Evolutionary conservation across 1,140 invertebrate species (phyloP), one percentile per base, ranked within the genome.

Genomic region (Pseudomyrmex flavicornis): DNA sequence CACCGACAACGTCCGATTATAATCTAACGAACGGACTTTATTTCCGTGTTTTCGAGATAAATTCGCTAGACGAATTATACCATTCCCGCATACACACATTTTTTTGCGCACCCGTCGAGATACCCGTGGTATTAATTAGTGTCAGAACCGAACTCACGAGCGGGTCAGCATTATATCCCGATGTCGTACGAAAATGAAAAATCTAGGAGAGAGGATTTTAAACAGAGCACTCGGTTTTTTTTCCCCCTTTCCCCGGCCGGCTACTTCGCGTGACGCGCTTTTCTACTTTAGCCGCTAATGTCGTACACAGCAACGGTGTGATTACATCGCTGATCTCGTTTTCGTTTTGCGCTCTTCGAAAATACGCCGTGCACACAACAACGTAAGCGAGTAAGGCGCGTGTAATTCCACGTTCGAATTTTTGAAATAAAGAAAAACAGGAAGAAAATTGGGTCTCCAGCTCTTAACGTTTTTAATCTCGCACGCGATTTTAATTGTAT

Each of bases 231-330:
- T 56, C 35, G 12, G 20, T 59, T 70, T 46, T 80, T 58, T 12
- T 65, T n/a, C 35, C 35, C 17, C 17, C 17, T 17, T 17, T 2
- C 26, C 35, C 0, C 5, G 26, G 7, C 20, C 44, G 9, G 15
- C 12, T 70, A 48, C 54, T 80, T 59, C 20, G 35, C 10, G 15
- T 20, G 12, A 80, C 66, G 63, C 35, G 52, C 46, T 80, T 80
- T 80, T 70, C 76, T 80, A 80, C 76, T 80, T 80, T 70, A 15
- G 35, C n/a, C 63, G 20, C 15, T 80, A 80, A 70, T 70, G 54
- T 70, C 44, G 65, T 61, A 50, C 48, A 15, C 65, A 48, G 20
- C 54, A 13, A 35, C 15, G 48, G 15, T 26, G 20, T 22, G 50
- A 77, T 77, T 77, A 46, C 35, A 13, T 7, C n/a, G 58, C 26